These are phyloP conservation scores for Ophraella communa DNA, from an alignment of 2,888 invertebrate species.

Conservation along the genomic window DNA sequence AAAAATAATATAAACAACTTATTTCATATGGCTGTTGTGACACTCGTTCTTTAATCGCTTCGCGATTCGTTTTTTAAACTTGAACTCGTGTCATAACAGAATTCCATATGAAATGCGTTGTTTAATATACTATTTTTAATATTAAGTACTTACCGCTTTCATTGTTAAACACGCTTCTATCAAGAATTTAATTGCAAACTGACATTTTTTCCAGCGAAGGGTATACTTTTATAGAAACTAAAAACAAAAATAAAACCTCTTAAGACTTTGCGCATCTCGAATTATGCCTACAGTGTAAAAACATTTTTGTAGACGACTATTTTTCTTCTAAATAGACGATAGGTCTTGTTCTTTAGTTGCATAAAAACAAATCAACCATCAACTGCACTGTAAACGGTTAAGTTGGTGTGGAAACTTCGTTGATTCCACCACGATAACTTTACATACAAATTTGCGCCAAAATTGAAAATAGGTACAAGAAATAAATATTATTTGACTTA, in stretches of 20 bases:
- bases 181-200: slow-evolving; percentile 34
- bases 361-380: slow-evolving; percentile 38
- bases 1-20: too few relatives aligned
- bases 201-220: slow-evolving; percentile 27
- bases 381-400: slow-evolving; percentile 24
- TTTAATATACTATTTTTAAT: slow-evolving; percentile 8
- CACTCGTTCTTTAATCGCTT: too few relatives aligned
- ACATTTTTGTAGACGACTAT: slow-evolving; percentile 36
- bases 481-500: too few relatives aligned
- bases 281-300: slow-evolving; percentile 32
- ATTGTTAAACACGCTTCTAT: slow-evolving; percentile 32
- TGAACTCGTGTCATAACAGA: too few relatives aligned
- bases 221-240: slow-evolving; percentile 31
- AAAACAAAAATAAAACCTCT: slow-evolving; percentile 28
- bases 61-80: too few relatives aligned
- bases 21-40: too few relatives aligned
- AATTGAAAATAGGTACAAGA: too few relatives aligned
- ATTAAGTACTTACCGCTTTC: slow-evolving; percentile 33
- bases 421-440: slow-evolving; percentile 31
- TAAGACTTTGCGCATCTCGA: slow-evolving; percentile 24
- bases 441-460: too few relatives aligned
- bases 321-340: slow-evolving; percentile 38
- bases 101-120: not conserved
- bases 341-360: slow-evolving; percentile 34
- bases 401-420: slow-evolving; percentile 1